Percentiles rank a stretch among this genome's conserved stretches.
Evolutionary conservation across 1,140 invertebrate species (phyloP).

Genomic region (Drosophila lacteicornis): DNA sequence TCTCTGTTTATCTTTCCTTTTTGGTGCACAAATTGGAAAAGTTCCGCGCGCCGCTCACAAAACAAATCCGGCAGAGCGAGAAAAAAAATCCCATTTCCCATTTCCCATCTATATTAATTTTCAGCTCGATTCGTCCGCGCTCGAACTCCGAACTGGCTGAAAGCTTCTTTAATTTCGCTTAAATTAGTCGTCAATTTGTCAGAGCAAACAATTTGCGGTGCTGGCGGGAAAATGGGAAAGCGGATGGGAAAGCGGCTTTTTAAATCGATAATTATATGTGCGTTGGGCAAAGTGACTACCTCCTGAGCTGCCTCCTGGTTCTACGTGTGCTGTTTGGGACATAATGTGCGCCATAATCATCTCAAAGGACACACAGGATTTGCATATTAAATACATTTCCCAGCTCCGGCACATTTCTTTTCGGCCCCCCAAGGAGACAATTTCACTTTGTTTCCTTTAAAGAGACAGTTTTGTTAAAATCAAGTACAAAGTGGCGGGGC

Average conservation of each 20-base stretch:
- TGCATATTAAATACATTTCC: slow-evolving; percentile 77
- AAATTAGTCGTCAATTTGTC: slow-evolving; percentile 62
- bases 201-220: slow-evolving; percentile 28
- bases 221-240: neutral
- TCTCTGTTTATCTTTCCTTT: slow-evolving; percentile 66
- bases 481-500: slow-evolving; percentile 57
- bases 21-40: slow-evolving; percentile 76
- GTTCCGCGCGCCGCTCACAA: slow-evolving; percentile 56
- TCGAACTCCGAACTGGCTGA: slow-evolving; percentile 17
- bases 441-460: slow-evolving; percentile 69
- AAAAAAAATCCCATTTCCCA: slow-evolving; percentile 23
- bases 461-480: slow-evolving; percentile 60
- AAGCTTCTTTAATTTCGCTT: slow-evolving; percentile 57
- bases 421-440: slow-evolving; percentile 57
- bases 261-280: slow-evolving; percentile 63
- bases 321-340: slow-evolving; percentile 51
- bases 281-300: slow-evolving; percentile 13
- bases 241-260: slow-evolving; percentile 39
- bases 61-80: slow-evolving; percentile 34
- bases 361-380: slow-evolving; percentile 72
- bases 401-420: slow-evolving; percentile 16
- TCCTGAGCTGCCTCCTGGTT: neutral
- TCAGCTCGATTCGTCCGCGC: slow-evolving; percentile 45
- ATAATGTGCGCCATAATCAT: slow-evolving; percentile 69
- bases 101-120: slow-evolving; percentile 75